These are phyloP conservation scores for Monarcha castaneiventris DNA, from an alignment of 2,113 vertebrate genomes.

Conservation along the genomic window DNA sequence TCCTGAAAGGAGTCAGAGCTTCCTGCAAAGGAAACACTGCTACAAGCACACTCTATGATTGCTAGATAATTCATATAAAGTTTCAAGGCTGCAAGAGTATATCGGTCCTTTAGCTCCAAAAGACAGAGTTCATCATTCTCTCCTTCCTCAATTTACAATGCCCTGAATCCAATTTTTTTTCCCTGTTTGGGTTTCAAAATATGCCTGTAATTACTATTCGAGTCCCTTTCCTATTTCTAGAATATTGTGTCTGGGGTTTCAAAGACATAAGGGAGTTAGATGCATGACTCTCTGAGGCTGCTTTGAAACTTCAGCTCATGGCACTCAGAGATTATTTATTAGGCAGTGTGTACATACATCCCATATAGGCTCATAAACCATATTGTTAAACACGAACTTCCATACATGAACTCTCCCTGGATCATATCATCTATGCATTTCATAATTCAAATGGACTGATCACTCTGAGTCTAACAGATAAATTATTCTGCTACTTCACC, in stretches of 20 bases:
- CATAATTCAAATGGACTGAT: not conserved
- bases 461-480: not conserved
- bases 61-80: conserved; percentile 11
- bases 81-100: not conserved
- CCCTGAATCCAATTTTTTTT: not conserved
- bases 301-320: not conserved
- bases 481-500: not conserved
- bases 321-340: conserved; percentile 17
- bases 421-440: not conserved
- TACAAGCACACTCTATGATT: not conserved
- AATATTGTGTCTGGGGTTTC: not conserved
- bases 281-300: conserved; percentile 22
- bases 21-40: conserved; percentile 29
- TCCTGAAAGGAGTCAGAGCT: not conserved
- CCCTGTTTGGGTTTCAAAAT: not conserved
- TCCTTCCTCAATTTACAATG: conserved; percentile 21
- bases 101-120: conserved; percentile 7
- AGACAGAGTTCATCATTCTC: not conserved
- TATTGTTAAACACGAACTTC: not conserved
- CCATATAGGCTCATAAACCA: not conserved
- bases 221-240: conserved; percentile 2
- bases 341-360: not conserved
- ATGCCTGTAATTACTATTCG: conserved; percentile 18
- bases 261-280: conserved; percentile 22
- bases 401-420: not conserved